phyloP scores from a whole-genome alignment of 2,113 vertebrate species.

The Indicator indicator region DNA sequence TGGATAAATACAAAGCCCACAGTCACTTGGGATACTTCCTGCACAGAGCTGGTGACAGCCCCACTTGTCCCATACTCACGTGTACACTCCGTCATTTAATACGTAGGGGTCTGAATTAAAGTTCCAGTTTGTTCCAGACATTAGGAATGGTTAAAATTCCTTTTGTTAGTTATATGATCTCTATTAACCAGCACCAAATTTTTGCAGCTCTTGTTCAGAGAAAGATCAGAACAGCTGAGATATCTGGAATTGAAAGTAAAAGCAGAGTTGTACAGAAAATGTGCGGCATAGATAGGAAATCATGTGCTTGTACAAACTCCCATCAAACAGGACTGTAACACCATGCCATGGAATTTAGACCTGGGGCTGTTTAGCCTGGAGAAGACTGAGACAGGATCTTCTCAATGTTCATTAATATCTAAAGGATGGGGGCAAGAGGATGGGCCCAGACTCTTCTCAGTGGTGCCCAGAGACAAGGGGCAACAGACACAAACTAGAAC shows the following conservation, averaged over 20 bases:
- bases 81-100: not conserved
- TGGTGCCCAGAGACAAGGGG: too few relatives aligned
- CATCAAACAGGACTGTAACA: not conserved
- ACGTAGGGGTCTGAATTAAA: not conserved
- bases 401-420: too few relatives aligned
- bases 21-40: not conserved
- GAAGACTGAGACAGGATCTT: too few relatives aligned
- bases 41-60: not conserved
- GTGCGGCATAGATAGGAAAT: not conserved
- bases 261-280: not conserved
- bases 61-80: not conserved
- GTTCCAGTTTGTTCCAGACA: not conserved
- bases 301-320: not conserved
- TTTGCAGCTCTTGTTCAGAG: not conserved
- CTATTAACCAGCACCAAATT: not conserved
- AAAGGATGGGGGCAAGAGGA: too few relatives aligned
- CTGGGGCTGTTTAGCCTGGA: too few relatives aligned
- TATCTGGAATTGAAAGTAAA: not conserved
- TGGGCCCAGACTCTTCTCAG: too few relatives aligned
- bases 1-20: not conserved
- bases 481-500: too few relatives aligned
- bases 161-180: not conserved
- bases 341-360: too few relatives aligned
- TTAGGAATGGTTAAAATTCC: not conserved
- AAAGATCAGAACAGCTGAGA: not conserved